Percentiles rank a stretch among this genome's conserved stretches.
phyloP scores from a whole-genome alignment of 2,888 invertebrate species.

The Anoplius nigerrimus region DNA sequence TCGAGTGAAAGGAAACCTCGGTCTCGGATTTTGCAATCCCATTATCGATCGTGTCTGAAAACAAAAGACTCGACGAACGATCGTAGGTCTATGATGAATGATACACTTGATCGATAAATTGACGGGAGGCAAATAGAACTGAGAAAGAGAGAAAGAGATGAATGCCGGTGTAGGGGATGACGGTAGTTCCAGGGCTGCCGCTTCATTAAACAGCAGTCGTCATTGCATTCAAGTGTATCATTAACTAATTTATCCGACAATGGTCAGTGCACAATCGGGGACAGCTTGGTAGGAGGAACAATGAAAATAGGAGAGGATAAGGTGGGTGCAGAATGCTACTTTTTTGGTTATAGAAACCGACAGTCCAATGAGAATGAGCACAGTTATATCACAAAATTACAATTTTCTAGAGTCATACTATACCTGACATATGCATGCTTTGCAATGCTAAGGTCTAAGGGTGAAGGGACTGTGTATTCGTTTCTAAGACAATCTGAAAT shows the following conservation, averaged over 20 bases:
- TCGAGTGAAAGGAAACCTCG: too few species aligned
- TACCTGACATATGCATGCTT: slow-evolving; percentile 70
- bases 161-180: too few species aligned
- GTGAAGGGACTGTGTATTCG: slow-evolving; percentile 65
- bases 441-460: slow-evolving; percentile 67
- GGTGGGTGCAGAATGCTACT: slow-evolving; percentile 70
- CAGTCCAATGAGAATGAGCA: slow-evolving; percentile 47
- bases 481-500: slow-evolving; percentile 32
- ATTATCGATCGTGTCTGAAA: too few species aligned
- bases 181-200: too few species aligned
- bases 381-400: slow-evolving; percentile 51
- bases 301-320: slow-evolving; percentile 62
- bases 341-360: slow-evolving; percentile 60
- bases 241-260: slow-evolving; percentile 19
- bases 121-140: too few species aligned
- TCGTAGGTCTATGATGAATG: too few species aligned
- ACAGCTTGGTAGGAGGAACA: slow-evolving; percentile 51
- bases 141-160: not conserved
- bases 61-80: too few species aligned
- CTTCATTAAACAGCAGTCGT: too few species aligned
- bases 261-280: slow-evolving; percentile 52
- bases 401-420: slow-evolving; percentile 63
- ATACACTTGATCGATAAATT: too few species aligned
- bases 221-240: slow-evolving; percentile 3
- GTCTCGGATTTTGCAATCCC: too few species aligned